Conservation (phyloP, 2,888 invertebrate species). For the Drosophila austrosaltans region DNA sequence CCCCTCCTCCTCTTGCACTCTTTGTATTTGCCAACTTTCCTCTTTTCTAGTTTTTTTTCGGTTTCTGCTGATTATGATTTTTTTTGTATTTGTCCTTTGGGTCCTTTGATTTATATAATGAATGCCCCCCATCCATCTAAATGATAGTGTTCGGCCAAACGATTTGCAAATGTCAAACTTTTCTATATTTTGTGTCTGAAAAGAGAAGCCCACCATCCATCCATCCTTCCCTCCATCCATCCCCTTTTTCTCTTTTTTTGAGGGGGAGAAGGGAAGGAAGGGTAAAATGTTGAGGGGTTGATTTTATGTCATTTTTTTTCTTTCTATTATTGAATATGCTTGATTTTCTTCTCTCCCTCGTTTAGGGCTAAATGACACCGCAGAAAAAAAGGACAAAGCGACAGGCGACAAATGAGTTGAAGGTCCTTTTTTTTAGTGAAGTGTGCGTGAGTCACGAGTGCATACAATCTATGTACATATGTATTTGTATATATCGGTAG, state of each 20-base stretch:
- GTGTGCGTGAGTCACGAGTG: slow-evolving; percentile 9
- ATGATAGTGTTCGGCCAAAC: slow-evolving; percentile 47
- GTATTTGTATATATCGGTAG: background rate
- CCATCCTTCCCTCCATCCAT: too few species aligned
- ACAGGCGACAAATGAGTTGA: slow-evolving; percentile 50
- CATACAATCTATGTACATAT: too few species aligned
- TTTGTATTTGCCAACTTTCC: too few species aligned
- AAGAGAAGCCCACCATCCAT: too few species aligned
- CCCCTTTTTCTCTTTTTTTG: background rate
- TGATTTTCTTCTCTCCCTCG: background rate
- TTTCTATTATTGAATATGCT: slow-evolving; percentile 75
- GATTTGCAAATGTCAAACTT: slow-evolving; percentile 63
- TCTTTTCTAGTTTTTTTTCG: slow-evolving; percentile 7
- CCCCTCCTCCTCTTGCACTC: background rate
- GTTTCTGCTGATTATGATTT: slow-evolving; percentile 52
- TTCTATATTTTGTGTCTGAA: slow-evolving; percentile 20
- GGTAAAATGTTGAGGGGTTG: slow-evolving; percentile 56
- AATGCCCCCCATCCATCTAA: slow-evolving; percentile 42
- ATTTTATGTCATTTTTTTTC: slow-evolving; percentile 35
- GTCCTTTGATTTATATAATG: slow-evolving; percentile 44
- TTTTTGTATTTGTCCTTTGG: background rate
- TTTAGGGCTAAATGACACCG: slow-evolving; percentile 75
- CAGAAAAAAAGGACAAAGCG: slow-evolving; percentile 67
- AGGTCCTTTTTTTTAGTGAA: slow-evolving; percentile 28
- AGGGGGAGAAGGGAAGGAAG: background rate